Conservation (phyloP, 2,888 invertebrate genomes). For the Trichopria drosophilae region DNA sequence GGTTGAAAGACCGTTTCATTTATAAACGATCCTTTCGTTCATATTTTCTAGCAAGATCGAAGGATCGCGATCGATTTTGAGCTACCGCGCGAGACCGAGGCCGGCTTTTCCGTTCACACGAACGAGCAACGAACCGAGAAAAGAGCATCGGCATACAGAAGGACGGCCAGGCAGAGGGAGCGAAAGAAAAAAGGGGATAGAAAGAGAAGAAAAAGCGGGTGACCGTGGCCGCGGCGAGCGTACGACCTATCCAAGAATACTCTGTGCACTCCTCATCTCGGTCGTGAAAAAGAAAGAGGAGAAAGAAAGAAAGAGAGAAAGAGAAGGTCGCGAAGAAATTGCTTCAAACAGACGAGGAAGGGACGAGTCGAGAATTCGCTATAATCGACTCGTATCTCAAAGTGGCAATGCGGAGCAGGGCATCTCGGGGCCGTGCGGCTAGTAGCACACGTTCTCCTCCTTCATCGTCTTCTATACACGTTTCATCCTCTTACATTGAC, state of each 20-base stretch:
- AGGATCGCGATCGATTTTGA: too few relatives aligned
- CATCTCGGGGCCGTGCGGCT: conserved; percentile 38
- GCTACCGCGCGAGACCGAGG: too few relatives aligned
- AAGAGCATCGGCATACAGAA: too few relatives aligned
- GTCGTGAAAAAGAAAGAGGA: neutral
- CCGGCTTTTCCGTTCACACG: too few relatives aligned
- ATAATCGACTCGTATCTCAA: conserved; percentile 34
- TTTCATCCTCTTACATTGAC: too few relatives aligned
- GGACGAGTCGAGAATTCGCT: conserved; percentile 14
- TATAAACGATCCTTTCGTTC: too few relatives aligned
- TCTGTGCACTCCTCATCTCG: neutral
- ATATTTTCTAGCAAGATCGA: too few relatives aligned
- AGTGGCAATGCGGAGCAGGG: conserved; percentile 43
- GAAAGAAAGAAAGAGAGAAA: conserved; percentile 6
- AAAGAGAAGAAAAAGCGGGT: conserved; percentile 21
- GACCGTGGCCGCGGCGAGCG: conserved; percentile 28
- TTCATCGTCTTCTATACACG: too few relatives aligned
- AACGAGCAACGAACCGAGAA: too few relatives aligned
- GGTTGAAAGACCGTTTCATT: too few relatives aligned
- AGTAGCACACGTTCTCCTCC: conserved; percentile 40
- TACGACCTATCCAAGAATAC: conserved; percentile 27
- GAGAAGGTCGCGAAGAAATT: conserved; percentile 13
- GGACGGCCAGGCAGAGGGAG: too few relatives aligned
- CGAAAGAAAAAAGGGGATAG: neutral
- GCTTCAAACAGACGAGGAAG: conserved; percentile 6